These are phyloP conservation scores for Cataglyphis hispanica DNA, from an alignment of 1,140 invertebrate species.

Conservation along the genomic window DNA sequence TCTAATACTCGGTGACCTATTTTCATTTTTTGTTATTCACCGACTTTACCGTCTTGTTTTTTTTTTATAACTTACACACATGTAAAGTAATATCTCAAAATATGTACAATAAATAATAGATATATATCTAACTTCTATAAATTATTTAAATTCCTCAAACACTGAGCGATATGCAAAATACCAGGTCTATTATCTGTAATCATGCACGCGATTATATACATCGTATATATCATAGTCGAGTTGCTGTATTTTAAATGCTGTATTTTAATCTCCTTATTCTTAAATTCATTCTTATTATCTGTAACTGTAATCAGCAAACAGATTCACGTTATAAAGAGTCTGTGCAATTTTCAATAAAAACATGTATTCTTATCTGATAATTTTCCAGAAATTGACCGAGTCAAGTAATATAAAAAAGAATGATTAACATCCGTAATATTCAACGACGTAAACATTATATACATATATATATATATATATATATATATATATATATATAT, in stretches of 20 bases:
- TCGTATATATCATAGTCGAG: too few species aligned
- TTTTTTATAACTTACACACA: background rate
- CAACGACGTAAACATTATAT: too few species aligned
- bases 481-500: too few species aligned
- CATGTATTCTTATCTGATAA: slow-evolving; percentile 31
- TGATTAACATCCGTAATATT: slow-evolving; percentile 11
- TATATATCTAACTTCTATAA: background rate
- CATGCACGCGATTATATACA: too few species aligned
- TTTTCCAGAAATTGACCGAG: background rate
- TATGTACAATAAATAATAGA: background rate
- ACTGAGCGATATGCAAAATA: background rate
- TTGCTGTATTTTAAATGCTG: too few species aligned
- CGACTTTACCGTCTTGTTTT: background rate
- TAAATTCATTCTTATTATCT: background rate
- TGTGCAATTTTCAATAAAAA: slow-evolving; percentile 21
- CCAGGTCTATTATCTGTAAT: background rate
- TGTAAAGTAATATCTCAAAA: background rate
- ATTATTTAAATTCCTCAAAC: background rate
- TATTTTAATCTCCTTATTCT: too few species aligned
- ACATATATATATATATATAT: too few species aligned
- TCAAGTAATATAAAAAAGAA: background rate
- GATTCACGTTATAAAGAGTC: background rate
- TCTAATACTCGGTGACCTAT: background rate
- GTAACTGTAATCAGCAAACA: background rate
- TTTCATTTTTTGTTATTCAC: background rate